A percentile compares a stretch with the other conserved stretches of the same genome.
phyloP scores from a whole-genome alignment of 2,888 invertebrate species.

The Pocota personata region DNA sequence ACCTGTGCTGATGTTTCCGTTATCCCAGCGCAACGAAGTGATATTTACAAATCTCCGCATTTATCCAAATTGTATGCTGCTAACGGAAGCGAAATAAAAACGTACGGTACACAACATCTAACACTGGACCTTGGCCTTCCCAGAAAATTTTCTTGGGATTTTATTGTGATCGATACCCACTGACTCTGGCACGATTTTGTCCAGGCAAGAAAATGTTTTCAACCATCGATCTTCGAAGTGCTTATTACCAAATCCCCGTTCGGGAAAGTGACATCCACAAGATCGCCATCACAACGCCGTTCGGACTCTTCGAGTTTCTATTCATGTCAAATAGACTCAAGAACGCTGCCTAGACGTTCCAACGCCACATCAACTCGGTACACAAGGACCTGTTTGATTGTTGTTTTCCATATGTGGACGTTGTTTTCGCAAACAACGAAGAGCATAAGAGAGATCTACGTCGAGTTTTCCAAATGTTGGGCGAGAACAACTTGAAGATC shows the following conservation, averaged over 20 bases:
- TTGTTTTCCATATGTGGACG: too few relatives aligned
- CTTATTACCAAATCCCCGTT: background rate
- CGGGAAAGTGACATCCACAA: background rate
- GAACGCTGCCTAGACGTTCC: too few relatives aligned
- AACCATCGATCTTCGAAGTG: background rate
- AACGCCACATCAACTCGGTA: too few relatives aligned
- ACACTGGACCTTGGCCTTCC: background rate
- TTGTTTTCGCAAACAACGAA: too few relatives aligned
- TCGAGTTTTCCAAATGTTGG: background rate
- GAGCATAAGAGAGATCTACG: too few relatives aligned
- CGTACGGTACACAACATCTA: constrained; percentile 10
- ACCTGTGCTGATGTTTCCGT: too few relatives aligned
- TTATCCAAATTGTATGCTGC: constrained; percentile 19
- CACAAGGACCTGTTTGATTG: too few relatives aligned
- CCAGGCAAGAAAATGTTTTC: background rate
- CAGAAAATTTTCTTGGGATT: constrained; percentile 11
- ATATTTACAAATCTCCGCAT: background rate
- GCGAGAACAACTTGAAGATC: background rate
- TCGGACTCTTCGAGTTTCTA: too few relatives aligned
- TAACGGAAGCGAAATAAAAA: constrained; percentile 23
- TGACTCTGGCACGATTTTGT: too few relatives aligned
- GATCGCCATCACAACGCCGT: background rate
- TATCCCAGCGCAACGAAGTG: background rate
- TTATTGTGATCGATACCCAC: constrained; percentile 26
- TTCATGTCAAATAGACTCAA: too few relatives aligned